A percentile compares a stretch with the other conserved stretches of the same genome.
These are phyloP conservation scores for Meteorus colon DNA, from an alignment of 2,888 invertebrate species.

Conservation along the genomic window DNA sequence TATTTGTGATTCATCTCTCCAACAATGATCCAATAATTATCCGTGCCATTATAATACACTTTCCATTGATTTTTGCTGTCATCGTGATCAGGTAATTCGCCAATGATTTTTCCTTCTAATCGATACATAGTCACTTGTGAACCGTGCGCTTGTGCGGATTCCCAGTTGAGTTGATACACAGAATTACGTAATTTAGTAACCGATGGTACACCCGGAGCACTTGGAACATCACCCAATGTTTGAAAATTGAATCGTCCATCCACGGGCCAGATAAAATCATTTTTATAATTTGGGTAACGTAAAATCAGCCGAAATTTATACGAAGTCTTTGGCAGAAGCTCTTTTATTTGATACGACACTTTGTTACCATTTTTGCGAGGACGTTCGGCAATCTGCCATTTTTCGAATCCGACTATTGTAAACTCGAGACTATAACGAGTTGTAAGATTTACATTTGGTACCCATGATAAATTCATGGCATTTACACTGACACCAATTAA, in stretches of 20 bases:
- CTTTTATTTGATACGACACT: constrained; percentile 64
- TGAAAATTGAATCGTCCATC: constrained; percentile 83
- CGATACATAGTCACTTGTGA: constrained; percentile 83
- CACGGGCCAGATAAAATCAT: constrained; percentile 82
- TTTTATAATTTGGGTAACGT: constrained; percentile 78
- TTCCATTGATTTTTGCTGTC: constrained; percentile 74
- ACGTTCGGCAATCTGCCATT: constrained; percentile 71
- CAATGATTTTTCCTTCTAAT: constrained; percentile 79
- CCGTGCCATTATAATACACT: constrained; percentile 84
- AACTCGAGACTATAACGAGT: constrained; percentile 75
- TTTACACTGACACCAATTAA: constrained; percentile 77
- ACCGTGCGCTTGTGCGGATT: constrained; percentile 85
- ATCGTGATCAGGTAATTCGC: constrained; percentile 53
- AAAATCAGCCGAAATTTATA: constrained; percentile 84
- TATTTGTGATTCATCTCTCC: constrained; percentile 76
- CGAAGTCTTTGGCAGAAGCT: constrained; percentile 82
- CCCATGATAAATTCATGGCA: constrained; percentile 81
- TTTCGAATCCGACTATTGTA: constrained; percentile 72
- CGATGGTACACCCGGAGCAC: constrained; percentile 83
- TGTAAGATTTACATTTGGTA: constrained; percentile 75
- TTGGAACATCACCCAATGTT: constrained; percentile 87
- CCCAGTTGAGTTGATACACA: constrained; percentile 88
- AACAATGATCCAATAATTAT: constrained; percentile 87
- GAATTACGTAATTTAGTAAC: constrained; percentile 84
- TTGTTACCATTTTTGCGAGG: constrained; percentile 52